Base-by-base conservation (phyloP, 2,113 vertebrate species). In the Equus quagga region DNA sequence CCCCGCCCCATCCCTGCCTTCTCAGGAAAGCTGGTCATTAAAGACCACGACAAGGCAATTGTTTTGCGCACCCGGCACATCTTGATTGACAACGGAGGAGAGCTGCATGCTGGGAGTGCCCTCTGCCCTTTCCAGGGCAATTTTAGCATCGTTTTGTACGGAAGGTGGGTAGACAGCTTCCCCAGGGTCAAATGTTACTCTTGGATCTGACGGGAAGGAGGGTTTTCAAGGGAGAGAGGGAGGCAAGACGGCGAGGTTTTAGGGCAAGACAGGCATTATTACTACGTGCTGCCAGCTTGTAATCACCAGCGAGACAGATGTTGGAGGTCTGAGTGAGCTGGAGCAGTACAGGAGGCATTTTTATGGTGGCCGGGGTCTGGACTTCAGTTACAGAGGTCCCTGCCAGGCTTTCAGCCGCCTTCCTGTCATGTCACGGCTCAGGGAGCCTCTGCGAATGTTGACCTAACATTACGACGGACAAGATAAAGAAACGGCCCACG, bases 1-100 rank as follows among this genome's bases (percentile, higher is more conserved):
- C 73, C 10, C 64, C 13, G 6, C 36, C 72, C 86, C 56, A 0
- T 92, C 89, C 81, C 93, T 97, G 49, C 0, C 51, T 83, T 80
- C 97, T 58, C 96, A 99, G 99, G 99, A 90, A 99, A 99, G 96
- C 98, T 99, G 91, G 99, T 99, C 95, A 99, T 99, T 94, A 99
- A 99, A 79, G 99, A 99, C 18, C 98, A 98, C 0, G 97, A 78
- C 3, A 97, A 98, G 82, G 98, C 99, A n/a, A 99, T 99, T 51
- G 76, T 99, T 41, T 98, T 99, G 49, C 99, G 99, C 2, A 98
- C 99, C 9, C 99, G 99, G 96, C 99, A 99, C 67, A 99, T 99
- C 91, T 99, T 99, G 80, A 99, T 99, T 28, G 99, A 99, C 82
- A 98, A 98, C 31, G 99, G 99, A 1, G 99, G 99, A 64, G 99